Conservation (phyloP, 2,113 vertebrate species). For the Boulengeromyrus knoepffleri region DNA sequence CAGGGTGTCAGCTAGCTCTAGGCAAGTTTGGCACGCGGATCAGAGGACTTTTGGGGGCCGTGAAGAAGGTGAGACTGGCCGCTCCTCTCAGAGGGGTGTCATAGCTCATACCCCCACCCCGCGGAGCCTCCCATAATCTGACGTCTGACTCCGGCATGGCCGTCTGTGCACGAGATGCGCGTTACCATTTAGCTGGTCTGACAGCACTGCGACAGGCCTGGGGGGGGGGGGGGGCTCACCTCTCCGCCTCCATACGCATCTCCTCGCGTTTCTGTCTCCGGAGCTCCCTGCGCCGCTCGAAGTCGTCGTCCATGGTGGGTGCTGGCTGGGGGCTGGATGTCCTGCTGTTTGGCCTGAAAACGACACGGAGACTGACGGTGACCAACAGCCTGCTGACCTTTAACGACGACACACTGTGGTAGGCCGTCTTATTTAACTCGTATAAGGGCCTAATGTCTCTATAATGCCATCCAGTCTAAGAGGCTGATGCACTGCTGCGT, state of each 20-base stretch:
- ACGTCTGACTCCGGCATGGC: not conserved
- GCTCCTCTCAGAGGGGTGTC: not conserved
- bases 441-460: not conserved
- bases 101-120: not conserved
- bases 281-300: constrained; percentile 91
- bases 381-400: not conserved
- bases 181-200: not conserved
- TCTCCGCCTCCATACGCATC: constrained; percentile 91
- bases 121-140: not conserved
- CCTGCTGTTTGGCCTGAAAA: constrained; percentile 39
- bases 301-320: constrained; percentile 83
- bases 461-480: not conserved
- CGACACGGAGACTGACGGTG: not conserved
- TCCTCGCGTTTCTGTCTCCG: constrained; percentile 97
- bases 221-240: constrained; percentile 58
- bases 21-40: not conserved
- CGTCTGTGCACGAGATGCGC: not conserved
- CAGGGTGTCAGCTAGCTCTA: not conserved
- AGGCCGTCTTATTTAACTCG: not conserved
- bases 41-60: not conserved
- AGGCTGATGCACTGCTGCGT: not conserved
- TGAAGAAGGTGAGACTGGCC: not conserved
- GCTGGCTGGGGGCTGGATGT: constrained; percentile 14
- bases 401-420: not conserved
- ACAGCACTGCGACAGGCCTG: not conserved